A percentile compares a stretch with the other conserved stretches of the same genome.
Evolutionary conservation across 2,888 invertebrate species (phyloP).

Genomic region (Bombylius discolor): DNA sequence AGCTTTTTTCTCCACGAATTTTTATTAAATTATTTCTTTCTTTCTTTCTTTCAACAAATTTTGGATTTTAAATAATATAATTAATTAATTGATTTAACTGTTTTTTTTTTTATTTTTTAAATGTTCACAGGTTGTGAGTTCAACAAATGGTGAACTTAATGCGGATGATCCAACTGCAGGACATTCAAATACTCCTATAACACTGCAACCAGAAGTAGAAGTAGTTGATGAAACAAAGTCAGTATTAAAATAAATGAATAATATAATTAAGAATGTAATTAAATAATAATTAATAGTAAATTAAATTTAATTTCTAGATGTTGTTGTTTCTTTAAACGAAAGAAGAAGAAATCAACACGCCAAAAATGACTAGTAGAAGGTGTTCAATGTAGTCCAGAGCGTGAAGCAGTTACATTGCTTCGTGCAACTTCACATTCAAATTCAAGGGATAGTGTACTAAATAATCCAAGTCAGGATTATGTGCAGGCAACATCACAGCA

Average conservation of each 20-base stretch:
- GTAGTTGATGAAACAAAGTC: slow-evolving; percentile 96
- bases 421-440: slow-evolving; percentile 51
- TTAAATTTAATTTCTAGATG: slow-evolving; percentile 49
- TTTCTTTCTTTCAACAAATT: background rate
- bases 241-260: slow-evolving; percentile 37
- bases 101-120: background rate
- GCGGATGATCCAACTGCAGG: slow-evolving; percentile 93
- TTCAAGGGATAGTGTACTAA: slow-evolving; percentile 43
- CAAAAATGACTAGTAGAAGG: slow-evolving; percentile 72
- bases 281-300: background rate
- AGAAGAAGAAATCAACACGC: slow-evolving; percentile 93
- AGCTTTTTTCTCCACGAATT: too few species aligned
- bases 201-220: slow-evolving; percentile 86
- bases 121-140: slow-evolving; percentile 76
- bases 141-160: slow-evolving; percentile 90
- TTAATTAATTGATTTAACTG: background rate
- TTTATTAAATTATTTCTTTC: background rate
- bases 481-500: slow-evolving; percentile 39
- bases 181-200: slow-evolving; percentile 94
- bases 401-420: slow-evolving; percentile 48
- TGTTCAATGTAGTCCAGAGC: slow-evolving; percentile 50
- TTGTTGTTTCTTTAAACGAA: slow-evolving; percentile 98
- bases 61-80: background rate
- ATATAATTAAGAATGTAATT: background rate
- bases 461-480: slow-evolving; percentile 43